Base-by-base conservation (phyloP, 2,888 invertebrate genomes). In the Brachyptera risi region DNA sequence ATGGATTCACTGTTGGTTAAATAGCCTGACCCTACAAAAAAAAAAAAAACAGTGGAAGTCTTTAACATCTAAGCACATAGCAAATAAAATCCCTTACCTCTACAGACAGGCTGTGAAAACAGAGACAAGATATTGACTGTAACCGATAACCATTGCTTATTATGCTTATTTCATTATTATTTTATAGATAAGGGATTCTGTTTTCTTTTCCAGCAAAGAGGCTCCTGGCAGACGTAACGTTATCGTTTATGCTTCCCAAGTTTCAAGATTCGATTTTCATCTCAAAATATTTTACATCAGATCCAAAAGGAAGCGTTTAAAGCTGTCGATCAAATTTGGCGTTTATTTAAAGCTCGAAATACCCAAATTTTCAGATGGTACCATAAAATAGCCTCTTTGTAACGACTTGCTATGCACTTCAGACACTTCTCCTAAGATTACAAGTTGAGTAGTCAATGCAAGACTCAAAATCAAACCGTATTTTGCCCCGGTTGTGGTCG, bases 391-490 rank as follows among this genome's bases (percentile, higher is more conserved):
- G 58, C 63, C 60, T 60, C 63, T 63, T 60, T 44, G 44, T 54
- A 60, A 58, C 63, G 44, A 54, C 24, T 63, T 63, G 63, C 63
- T 56, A 63, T 59, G 61, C 61, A 59, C 63, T 61, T 47, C 37
- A 31, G 61, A 63, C 63, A 61, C 56, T 60, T 56, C 63, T 63
- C 63, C 63, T 63, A 63, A 56, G 35, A 51, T 56, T 57, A 26
- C 59, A 56, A 47, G 57, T 58, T 61, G 47, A 60, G 56, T 60
- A 60, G 47, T 59, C 31, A 44, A 19, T 47, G 40, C 63, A 65
- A 65, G 65, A 65, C 65, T 65, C 65, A 65, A 65, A 65, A 65
- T 63, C 59, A 65, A 65, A 65, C 65, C 65, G 49, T 24, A 17
- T 19, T 44, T 44, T 44, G 44, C 44, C 44, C 19, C 17, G 4